Conservation (phyloP, 2,113 vertebrate genomes). For the Malaclemys terrapin region DNA sequence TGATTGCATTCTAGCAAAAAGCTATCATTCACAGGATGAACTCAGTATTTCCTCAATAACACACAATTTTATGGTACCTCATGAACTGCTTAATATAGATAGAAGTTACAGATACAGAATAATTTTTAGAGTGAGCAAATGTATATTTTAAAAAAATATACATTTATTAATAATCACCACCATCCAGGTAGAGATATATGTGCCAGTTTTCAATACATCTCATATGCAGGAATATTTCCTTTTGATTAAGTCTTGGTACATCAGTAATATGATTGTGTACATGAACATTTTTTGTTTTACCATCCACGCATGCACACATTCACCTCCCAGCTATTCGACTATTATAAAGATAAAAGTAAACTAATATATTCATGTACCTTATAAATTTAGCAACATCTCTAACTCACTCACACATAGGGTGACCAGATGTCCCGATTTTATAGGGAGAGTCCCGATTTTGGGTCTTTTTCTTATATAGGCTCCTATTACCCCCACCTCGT, state of each 20-base stretch:
- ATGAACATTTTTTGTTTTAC: slow-evolving; percentile 54
- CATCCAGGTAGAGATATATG: slow-evolving; percentile 59
- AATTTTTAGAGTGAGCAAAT: slow-evolving; percentile 63
- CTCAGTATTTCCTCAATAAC: slow-evolving; percentile 49
- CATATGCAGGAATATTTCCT: slow-evolving; percentile 67
- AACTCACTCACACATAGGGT: slow-evolving; percentile 42
- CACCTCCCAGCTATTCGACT: background rate
- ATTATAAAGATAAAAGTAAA: background rate
- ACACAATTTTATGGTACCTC: slow-evolving; percentile 67
- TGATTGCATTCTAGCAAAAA: slow-evolving; percentile 21
- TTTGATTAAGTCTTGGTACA: slow-evolving; percentile 47
- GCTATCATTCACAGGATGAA: slow-evolving; percentile 44
- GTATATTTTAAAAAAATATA: slow-evolving; percentile 76
- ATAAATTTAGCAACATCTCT: slow-evolving; percentile 69
- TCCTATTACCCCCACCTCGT: no score
- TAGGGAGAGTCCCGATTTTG: no score
- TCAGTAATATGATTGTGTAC: slow-evolving; percentile 48
- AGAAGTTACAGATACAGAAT: slow-evolving; percentile 74
- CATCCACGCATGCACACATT: slow-evolving; percentile 62
- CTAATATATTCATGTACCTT: slow-evolving; percentile 63
- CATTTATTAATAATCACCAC: slow-evolving; percentile 69
- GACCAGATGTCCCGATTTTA: no score
- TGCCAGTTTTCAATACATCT: slow-evolving; percentile 48
- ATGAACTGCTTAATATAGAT: slow-evolving; percentile 66
- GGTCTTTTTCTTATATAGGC: no score